Base-by-base conservation (phyloP, 2,113 vertebrate species). In the Crotalus tigris region DNA sequence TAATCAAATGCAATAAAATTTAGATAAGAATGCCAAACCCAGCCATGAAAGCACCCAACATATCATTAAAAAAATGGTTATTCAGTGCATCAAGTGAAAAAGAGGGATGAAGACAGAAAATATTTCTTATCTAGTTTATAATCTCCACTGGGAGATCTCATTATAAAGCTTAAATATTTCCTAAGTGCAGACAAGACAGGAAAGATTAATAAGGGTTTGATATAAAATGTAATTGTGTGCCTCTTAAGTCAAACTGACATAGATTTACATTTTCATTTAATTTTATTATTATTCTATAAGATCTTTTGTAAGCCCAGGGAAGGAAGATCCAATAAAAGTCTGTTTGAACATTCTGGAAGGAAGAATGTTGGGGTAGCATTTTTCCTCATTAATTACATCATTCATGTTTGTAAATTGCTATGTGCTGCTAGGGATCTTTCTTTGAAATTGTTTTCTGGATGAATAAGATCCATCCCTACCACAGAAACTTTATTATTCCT, bases 311-410 rank as follows among this genome's bases (percentile, higher is more conserved):
- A 91, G 89, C 93, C 93, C 93, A 93, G 44, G 92, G 92, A 91
- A 93, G 94, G 93, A 91, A 19, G 92, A 94, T 95, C 46, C 93
- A 94, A 94, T 91, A 95, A 95, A 97, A 96, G 85, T 44, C 75
- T 93, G 91, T 95, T 94, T 96, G 92, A 95, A 96, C n/a, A 19
- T 46, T n/a, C 51, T n/a, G 11, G 13, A 55, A 39, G 44, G 53
- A 87, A 54, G 69, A 51, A 91, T 93, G 94, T 51, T 86, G 39
- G 90, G 58, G 93, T 96, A 93, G 90, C 92, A 95, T 93, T 94
- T 93, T 88, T 94, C 44, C 94, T 97, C 95, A 96, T 96, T 95
- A 96, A 95, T 92, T 95, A 89, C 93, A 94, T 92, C 94, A 95
- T 94, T 96, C 1, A 0, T 59, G 95, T 93, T 0, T 0, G 55